Evolutionary conservation across 2,888 invertebrate species (phyloP).

Genomic region (Phaonia tiefii): DNA sequence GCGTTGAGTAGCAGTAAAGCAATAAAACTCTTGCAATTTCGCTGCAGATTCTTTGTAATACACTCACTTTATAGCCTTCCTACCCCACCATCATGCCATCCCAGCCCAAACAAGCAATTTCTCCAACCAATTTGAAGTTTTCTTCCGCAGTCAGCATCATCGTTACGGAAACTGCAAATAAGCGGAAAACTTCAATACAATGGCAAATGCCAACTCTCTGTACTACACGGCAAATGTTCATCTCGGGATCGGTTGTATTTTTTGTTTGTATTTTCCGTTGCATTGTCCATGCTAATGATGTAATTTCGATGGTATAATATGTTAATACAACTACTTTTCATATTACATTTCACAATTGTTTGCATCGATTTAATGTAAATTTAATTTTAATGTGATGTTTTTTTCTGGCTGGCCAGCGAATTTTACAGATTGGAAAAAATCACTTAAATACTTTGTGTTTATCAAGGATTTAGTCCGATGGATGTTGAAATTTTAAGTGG

Average conservation of each 20-base stretch:
- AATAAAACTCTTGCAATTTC: neutral
- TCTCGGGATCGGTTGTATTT: neutral
- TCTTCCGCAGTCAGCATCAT: constrained; percentile 1
- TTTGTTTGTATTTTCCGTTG: neutral
- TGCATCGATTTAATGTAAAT: constrained; percentile 4
- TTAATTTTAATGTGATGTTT: neutral
- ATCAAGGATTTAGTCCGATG: constrained; percentile 21
- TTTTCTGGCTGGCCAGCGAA: neutral
- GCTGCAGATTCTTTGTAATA: neutral
- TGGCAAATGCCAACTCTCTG: neutral
- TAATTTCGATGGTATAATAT: neutral
- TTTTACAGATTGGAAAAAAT: neutral
- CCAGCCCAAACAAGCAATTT: no score
- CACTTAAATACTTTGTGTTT: constrained; percentile 28
- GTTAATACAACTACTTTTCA: neutral
- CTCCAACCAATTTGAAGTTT: constrained; percentile 6
- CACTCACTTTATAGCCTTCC: neutral
- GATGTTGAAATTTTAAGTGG: constrained; percentile 16
- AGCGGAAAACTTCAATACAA: constrained; percentile 1
- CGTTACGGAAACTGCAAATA: neutral
- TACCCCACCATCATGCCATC: no score
- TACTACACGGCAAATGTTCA: no score
- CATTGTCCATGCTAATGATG: constrained; percentile 1
- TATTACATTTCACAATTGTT: neutral
- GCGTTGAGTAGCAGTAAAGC: neutral